Base-by-base conservation (phyloP, 2,797 vertebrate species). In the Naso thynnoides region DNA sequence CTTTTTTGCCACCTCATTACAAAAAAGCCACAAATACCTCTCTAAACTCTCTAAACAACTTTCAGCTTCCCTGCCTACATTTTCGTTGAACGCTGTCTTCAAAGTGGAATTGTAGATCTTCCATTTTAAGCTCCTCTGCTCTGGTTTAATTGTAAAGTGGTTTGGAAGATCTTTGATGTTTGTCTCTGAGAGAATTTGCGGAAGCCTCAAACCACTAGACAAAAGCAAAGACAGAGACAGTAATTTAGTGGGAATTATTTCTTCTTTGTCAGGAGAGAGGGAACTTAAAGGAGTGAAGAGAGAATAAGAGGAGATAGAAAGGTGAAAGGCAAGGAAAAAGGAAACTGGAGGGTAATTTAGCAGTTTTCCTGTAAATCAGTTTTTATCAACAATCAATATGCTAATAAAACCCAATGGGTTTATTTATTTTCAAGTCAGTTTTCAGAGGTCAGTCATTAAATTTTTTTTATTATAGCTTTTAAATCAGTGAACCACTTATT, bases 121-220 rank as follows among this genome's bases (percentile, higher is more conserved):
- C 77, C 24, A 75, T 84, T 86, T 90, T 83, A 89, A 82, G 86
- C 82, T 82, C 69, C 77, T 81, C 69, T 29, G 66, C 64, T 86
- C 56, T 26, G 33, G 59, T 79, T 74, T 92, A 92, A 92, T 90
- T 90, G 86, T 85, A 80, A 88, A 92, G 88, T 87, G 80, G 78
- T 86, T 90, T 88, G 76, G 79, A 85, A 64, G 68, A 89, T 82
- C 88, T 92, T 91, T 93, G 88, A 93, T 93, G 91, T 92, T 91
- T 88, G 86, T 86, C 82, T 92, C 84, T 41, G 53, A 65, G 82
- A 90, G 85, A 87, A 80, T 87, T 81, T 15, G 45, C 13, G 15
- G 70, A 85, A 76, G 47, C 87, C 82, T 82, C 86, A 86, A 91
- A 87, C 86, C 88, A 67, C 78, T 14, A 72, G 64, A 86, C 65